phyloP scores from a whole-genome alignment of 1,140 invertebrate genomes.

The Drosophila kohkoa region DNA sequence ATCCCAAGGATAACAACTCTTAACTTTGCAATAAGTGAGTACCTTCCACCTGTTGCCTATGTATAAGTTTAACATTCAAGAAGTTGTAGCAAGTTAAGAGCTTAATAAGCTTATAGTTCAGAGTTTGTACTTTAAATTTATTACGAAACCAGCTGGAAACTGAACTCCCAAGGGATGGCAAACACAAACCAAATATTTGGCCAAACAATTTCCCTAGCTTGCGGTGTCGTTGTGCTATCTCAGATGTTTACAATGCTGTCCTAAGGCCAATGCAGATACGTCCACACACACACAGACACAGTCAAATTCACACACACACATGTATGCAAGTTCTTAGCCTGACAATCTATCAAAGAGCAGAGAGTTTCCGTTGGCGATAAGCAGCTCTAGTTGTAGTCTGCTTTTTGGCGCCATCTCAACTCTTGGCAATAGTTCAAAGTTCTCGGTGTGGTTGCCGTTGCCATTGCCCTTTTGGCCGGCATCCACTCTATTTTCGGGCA shows the following conservation, averaged over 20 bases:
- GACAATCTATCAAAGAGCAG: slow-evolving; percentile 50
- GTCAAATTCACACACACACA: not conserved
- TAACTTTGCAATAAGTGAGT: too few species aligned
- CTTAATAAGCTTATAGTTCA: too few species aligned
- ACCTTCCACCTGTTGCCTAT: not conserved
- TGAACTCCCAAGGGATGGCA: slow-evolving; percentile 13
- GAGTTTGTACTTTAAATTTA: too few species aligned
- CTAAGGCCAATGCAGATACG: slow-evolving; percentile 29
- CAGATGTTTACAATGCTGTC: slow-evolving; percentile 28
- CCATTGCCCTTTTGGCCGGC: slow-evolving; percentile 33
- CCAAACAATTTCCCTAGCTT: slow-evolving; percentile 66
- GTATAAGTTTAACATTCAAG: too few species aligned
- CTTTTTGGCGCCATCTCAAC: slow-evolving; percentile 58
- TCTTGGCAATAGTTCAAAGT: slow-evolving; percentile 75
- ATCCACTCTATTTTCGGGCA: slow-evolving; percentile 31
- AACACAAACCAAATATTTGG: slow-evolving; percentile 39
- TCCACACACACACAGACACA: not conserved
- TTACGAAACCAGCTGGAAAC: not conserved
- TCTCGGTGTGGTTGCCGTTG: slow-evolving; percentile 27
- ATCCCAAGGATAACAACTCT: too few species aligned
- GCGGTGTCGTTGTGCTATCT: slow-evolving; percentile 48
- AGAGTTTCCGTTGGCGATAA: slow-evolving; percentile 53
- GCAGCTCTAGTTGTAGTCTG: slow-evolving; percentile 39
- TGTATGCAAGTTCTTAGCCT: slow-evolving; percentile 46
- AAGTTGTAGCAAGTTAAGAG: too few species aligned